phyloP scores from a whole-genome alignment of 2,113 vertebrate species.

The Psammodynastes pulverulentus region DNA sequence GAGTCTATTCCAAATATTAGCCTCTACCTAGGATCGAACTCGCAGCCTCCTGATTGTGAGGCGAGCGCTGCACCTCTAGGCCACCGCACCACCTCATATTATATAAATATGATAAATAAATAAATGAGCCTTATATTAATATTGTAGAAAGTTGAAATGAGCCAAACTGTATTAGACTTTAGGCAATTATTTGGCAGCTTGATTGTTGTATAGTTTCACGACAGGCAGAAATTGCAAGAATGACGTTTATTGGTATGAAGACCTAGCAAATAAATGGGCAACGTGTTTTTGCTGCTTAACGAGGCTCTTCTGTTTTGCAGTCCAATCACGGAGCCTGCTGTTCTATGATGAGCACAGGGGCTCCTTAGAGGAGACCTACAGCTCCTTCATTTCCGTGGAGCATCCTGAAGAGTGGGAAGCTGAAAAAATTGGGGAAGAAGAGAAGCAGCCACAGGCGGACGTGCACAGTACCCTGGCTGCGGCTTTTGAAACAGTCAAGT shows the following conservation, averaged over 20 bases:
- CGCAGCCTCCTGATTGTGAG: no score
- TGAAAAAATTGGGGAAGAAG: conserved; percentile 58
- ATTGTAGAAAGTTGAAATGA: not conserved
- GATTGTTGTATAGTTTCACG: not conserved
- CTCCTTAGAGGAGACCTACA: conserved; percentile 80
- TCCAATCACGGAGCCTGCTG: conserved; percentile 94
- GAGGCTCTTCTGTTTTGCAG: conserved; percentile 65
- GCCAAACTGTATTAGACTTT: not conserved
- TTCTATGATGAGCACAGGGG: conserved; percentile 87
- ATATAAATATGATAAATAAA: no score
- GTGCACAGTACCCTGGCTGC: conserved; percentile 56
- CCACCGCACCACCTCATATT: no score
- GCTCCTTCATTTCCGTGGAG: conserved; percentile 76
- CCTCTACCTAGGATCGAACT: no score
- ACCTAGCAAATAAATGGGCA: not conserved
- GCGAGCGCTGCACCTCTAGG: no score
- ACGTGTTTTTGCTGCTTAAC: conserved; percentile 15
- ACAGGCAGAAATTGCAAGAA: not conserved
- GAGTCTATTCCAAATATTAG: no score
- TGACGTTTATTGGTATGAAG: not conserved
- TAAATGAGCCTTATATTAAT: no score
- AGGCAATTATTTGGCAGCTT: not conserved
- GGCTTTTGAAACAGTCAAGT: conserved; percentile 76
- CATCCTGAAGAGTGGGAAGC: conserved; percentile 77
- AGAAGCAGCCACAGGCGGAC: conserved; percentile 63